phyloP scores from a whole-genome alignment of 2,888 invertebrate genomes.

The Heliconius cydno region DNA sequence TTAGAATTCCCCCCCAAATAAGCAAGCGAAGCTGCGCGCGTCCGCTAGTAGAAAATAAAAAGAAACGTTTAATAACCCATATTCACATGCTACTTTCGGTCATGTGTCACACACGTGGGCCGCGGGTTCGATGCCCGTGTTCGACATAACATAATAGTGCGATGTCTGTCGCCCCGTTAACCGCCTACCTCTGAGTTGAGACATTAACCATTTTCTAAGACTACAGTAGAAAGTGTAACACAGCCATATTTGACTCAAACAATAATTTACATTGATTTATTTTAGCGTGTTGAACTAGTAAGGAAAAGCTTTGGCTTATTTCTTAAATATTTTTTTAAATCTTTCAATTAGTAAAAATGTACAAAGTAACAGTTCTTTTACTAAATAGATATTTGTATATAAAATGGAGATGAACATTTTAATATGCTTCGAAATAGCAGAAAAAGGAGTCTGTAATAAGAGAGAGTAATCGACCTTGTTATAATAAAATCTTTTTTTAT shows the following conservation, averaged over 20 bases:
- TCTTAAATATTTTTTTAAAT: background rate
- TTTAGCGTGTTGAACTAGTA: background rate
- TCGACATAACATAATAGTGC: conserved; percentile 73
- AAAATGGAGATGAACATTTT: too few relatives aligned
- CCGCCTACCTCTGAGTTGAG: conserved; percentile 58
- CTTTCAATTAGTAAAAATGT: background rate
- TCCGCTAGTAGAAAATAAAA: background rate
- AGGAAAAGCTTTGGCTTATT: background rate
- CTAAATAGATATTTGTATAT: background rate
- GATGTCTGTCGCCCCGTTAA: conserved; percentile 69
- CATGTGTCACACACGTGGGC: conserved; percentile 65
- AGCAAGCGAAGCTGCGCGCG: too few relatives aligned
- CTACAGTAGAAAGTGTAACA: conserved; percentile 29
- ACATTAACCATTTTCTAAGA: conserved; percentile 31
- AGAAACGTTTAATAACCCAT: conserved; percentile 3
- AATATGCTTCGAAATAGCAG: too few relatives aligned
- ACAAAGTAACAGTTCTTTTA: background rate
- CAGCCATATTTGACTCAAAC: background rate
- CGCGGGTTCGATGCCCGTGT: conserved; percentile 72
- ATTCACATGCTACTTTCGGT: conserved; percentile 37
- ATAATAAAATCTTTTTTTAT: too few relatives aligned
- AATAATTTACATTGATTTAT: conserved; percentile 11
- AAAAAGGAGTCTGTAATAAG: too few relatives aligned
- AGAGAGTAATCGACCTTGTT: too few relatives aligned
- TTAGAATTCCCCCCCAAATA: too few relatives aligned